These are phyloP conservation scores for Drosophila pandora DNA, from an alignment of 1,140 invertebrate genomes.

Conservation along the genomic window DNA sequence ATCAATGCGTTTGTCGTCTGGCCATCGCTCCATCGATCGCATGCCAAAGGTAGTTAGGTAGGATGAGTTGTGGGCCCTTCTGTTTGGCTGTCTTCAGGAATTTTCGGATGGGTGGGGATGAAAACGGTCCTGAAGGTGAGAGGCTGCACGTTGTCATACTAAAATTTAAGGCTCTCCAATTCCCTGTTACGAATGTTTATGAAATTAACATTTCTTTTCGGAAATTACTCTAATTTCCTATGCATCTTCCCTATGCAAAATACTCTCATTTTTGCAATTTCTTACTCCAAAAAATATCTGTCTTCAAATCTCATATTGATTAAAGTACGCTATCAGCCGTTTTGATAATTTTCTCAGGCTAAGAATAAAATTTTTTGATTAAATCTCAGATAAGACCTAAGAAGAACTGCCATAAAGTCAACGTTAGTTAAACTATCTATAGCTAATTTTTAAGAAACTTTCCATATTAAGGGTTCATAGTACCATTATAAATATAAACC, in stretches of 20 bases:
- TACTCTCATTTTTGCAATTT: too few species aligned
- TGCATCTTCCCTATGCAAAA: background rate
- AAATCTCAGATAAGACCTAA: too few species aligned
- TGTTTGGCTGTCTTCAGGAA: constrained; percentile 15
- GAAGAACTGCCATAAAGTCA: too few species aligned
- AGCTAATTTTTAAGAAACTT: too few species aligned
- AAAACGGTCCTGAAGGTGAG: constrained; percentile 21
- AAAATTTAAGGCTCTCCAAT: background rate
- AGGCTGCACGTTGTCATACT: background rate
- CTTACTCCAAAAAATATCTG: too few species aligned
- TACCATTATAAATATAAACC: too few species aligned
- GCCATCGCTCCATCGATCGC: constrained; percentile 57
- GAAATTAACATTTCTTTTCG: background rate
- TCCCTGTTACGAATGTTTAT: background rate
- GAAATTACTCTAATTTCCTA: background rate
- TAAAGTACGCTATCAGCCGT: too few species aligned
- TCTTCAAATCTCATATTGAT: too few species aligned
- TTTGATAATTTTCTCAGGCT: too few species aligned
- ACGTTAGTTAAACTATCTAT: too few species aligned
- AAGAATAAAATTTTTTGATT: too few species aligned
- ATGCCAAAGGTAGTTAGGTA: constrained; percentile 55
- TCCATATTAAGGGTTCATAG: too few species aligned
- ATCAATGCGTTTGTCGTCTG: constrained; percentile 71
- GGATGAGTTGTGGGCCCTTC: constrained; percentile 44
- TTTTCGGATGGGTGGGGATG: constrained; percentile 6